Evolutionary conservation across 2,888 invertebrate species (phyloP).

Genomic region (Drosophila borborema): DNA sequence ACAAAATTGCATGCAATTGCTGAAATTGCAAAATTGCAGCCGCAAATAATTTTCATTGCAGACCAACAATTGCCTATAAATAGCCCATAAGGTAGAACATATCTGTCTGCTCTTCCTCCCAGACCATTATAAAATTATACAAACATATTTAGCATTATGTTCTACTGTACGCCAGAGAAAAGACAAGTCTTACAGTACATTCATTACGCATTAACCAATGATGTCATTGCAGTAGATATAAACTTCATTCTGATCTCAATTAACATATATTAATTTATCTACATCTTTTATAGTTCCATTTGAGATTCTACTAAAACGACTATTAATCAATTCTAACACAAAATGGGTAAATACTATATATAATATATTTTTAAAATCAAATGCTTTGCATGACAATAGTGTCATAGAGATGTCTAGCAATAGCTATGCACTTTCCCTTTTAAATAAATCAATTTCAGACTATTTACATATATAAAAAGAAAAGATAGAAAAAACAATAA

Average conservation of each 20-base stretch:
- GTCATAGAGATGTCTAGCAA: not conserved
- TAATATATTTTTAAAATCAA: not conserved
- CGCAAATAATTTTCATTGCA: conserved; percentile 39
- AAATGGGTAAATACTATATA: conserved; percentile 63
- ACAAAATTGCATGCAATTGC: conserved; percentile 59
- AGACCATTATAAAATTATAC: conserved; percentile 41
- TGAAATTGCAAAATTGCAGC: conserved; percentile 56
- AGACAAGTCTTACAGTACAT: conserved; percentile 10
- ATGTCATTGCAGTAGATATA: conserved; percentile 28
- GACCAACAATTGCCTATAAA: conserved; percentile 67
- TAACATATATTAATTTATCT: not conserved
- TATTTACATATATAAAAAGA: not conserved
- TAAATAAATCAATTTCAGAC: not conserved
- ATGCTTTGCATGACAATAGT: not conserved
- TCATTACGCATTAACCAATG: conserved; percentile 20
- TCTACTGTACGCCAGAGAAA: conserved; percentile 20
- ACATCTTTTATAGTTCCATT: conserved; percentile 16
- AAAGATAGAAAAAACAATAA: not conserved
- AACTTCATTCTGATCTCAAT: conserved; percentile 6
- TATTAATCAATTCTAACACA: conserved; percentile 29
- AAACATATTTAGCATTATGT: conserved; percentile 57
- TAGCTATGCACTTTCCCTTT: conserved; percentile 1
- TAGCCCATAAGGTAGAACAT: conserved; percentile 65
- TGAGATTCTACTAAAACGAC: conserved; percentile 23
- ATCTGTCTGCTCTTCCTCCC: conserved; percentile 42